A percentile compares a stretch with the other conserved stretches of the same genome.
phyloP scores from a whole-genome alignment of 2,888 invertebrate species.

The Brassicogethes aeneus region DNA sequence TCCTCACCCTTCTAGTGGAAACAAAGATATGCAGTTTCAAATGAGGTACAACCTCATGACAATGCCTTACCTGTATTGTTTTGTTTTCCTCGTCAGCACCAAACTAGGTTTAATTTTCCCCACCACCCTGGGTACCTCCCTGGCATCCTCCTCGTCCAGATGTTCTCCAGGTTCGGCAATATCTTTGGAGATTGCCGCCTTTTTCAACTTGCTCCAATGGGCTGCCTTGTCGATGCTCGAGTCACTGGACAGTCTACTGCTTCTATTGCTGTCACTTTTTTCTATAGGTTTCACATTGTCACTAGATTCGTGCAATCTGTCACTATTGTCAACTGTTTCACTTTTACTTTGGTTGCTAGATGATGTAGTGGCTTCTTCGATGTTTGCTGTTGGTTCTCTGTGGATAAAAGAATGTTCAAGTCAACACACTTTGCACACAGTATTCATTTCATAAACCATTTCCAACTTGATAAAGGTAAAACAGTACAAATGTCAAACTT shows the following conservation, averaged over 20 bases:
- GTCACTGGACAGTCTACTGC: slow-evolving; percentile 26
- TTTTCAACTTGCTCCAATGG: slow-evolving; percentile 66
- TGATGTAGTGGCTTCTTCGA: neutral
- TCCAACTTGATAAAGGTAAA: too few relatives aligned
- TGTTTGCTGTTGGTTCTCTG: too few relatives aligned
- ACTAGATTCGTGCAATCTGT: neutral
- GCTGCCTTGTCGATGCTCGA: slow-evolving; percentile 41
- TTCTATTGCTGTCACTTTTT: neutral
- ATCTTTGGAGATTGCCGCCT: slow-evolving; percentile 56
- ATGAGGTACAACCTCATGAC: too few relatives aligned
- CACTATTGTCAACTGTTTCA: neutral
- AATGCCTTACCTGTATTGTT: slow-evolving; percentile 50
- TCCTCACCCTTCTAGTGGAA: too few relatives aligned
- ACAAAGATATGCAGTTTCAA: too few relatives aligned
- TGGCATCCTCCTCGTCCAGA: slow-evolving; percentile 2
- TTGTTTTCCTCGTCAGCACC: slow-evolving; percentile 40
- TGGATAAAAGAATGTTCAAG: too few relatives aligned
- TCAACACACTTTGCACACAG: too few relatives aligned
- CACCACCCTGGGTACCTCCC: neutral
- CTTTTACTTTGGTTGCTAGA: neutral
- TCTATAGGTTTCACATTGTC: neutral
- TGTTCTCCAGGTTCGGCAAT: slow-evolving; percentile 16
- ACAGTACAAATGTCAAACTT: too few relatives aligned
- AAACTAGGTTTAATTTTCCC: slow-evolving; percentile 29
- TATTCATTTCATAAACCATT: too few relatives aligned